Base-by-base conservation (phyloP, 1,140 invertebrate genomes). In the Pseudomyrmex sp. region DNA sequence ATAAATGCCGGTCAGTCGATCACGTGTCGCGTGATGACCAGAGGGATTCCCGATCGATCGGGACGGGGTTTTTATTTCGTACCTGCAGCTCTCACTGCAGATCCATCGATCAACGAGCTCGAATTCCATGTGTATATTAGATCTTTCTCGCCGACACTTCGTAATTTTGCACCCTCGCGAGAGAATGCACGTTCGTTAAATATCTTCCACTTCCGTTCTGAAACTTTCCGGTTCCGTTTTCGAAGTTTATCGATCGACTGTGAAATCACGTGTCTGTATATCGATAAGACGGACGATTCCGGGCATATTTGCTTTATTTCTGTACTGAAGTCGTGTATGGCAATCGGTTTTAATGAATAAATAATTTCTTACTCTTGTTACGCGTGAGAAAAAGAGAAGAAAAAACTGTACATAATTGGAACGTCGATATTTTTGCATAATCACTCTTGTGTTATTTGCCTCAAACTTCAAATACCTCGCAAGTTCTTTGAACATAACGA, bases 11-110 rank as follows among this genome's bases (percentile, higher is more conserved):
- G 58, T 48, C 72, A 44, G 61, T 54, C 18, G 50, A 62, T 82
- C 85, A 88, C 85, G 89, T 89, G 86, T 91, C 85, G 88, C 88
- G 88, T 90, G 90, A 91, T 91, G 83, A 69, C 58, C 26, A 54
- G 9, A 12, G 70, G 85, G 85, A 91, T 88, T 89, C 65, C 66
- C 62, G 85, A 91, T 91, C 89, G 86, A 90, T 90, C 85, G 20
- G 35, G 35, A 8, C 12, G 83, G 65, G 76, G 61, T 70, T 85
- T 88, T 84, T 86, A 88, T 82, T 85, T 86, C 61, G 56, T 70
- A 88, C 61, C 76, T 84, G 83, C 88, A 85, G 83, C 68, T 85
- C 8, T 3, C 50, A 85, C 83, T 85, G 82, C 85, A 83, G 87
- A 73, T 88, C 74, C 62, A 89, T 90, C 86, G 86, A 87, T 90